Evolutionary conservation across 2,888 invertebrate species (phyloP).

Genomic region (Amiota mariae): DNA sequence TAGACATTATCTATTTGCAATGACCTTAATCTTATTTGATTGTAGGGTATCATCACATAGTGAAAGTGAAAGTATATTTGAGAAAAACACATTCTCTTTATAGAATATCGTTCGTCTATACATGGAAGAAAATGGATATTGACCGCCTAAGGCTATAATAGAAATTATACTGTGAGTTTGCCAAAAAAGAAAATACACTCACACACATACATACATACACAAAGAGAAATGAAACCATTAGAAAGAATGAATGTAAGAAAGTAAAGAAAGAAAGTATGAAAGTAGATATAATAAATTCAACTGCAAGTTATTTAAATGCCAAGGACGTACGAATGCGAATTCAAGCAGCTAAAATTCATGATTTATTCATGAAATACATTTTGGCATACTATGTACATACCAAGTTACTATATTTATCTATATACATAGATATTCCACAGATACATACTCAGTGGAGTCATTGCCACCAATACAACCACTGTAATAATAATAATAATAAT

Average conservation of each 20-base stretch:
- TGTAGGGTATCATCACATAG: constrained; percentile 6
- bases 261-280: background rate
- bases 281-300: constrained; percentile 18
- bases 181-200: background rate
- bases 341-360: constrained; percentile 13
- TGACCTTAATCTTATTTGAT: background rate
- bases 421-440: background rate
- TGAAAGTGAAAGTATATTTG: background rate
- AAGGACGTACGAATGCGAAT: constrained; percentile 13
- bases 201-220: background rate
- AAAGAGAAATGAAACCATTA: background rate
- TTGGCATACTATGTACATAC: background rate
- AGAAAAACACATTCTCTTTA: background rate
- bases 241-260: too few species aligned
- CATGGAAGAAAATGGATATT: background rate
- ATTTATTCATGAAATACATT: constrained; percentile 22
- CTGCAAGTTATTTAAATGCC: constrained; percentile 21
- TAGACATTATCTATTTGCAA: background rate
- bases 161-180: constrained; percentile 11
- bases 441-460: background rate
- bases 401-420: too few species aligned
- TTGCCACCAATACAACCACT: background rate
- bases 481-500: too few species aligned
- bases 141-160: background rate
- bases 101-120: background rate